Evolutionary conservation across 2,113 vertebrate genomes (phyloP), one percentile per base, ranked within the genome.

Genomic region (Aptenodytes patagonicus): DNA sequence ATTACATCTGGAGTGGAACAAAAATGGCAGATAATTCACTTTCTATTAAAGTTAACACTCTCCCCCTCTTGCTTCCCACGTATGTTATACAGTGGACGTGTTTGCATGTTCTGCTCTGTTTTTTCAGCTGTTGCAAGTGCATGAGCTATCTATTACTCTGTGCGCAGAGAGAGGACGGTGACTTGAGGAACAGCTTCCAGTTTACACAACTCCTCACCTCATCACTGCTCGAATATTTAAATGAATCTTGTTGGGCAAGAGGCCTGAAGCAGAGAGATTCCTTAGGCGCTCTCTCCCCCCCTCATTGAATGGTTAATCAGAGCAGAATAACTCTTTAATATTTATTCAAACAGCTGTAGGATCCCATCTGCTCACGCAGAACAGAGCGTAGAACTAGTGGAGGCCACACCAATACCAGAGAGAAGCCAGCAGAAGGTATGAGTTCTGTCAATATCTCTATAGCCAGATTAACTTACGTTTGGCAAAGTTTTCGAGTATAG

Each of bases 81-180:
- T 93, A 95, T 90, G 93, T 86, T 91, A 92, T 36, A 95, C 89
- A 87, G 93, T 54, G 90, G 86, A 79, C 0, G 4, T 71, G 90
- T 96, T 92, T 92, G 91, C 94, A 91, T 86, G 96, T 95, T 87
- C 93, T 83, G 84, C 73, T 91, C 77, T 98, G 96, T 98, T 98
- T 97, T 97, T 97, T 98, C 98, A 99, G 98, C 98, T 98, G 98
- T 61, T 87, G 49, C 10, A 83, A 97, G 97, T 71, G 71, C 90
- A 70, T 80, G 72, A 97, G 94, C 84, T 97, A 97, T 96, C 98
- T 96, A 91, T 97, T 97, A 97, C 95, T 93, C 83, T 73, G 75
- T 26, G 72, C 60, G 46, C 76, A 87, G 91, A 97, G 95, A 92
- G 83, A 97, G 95, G 95, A 80, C 19, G 88, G 96, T 91, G 97